Evolutionary conservation across 1,140 invertebrate genomes (phyloP).

Genomic region (Sitodiplosis mosellana): DNA sequence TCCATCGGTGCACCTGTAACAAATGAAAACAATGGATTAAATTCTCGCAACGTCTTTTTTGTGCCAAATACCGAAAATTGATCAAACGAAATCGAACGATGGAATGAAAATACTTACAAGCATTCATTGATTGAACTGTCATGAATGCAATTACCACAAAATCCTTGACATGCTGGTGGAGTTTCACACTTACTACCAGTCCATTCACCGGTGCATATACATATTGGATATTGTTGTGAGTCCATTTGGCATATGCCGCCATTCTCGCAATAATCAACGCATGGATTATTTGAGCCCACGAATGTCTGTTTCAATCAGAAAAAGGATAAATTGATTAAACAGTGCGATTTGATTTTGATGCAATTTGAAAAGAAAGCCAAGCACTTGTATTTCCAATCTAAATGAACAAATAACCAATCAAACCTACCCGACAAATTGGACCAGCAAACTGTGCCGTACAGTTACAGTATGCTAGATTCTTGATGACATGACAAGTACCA

Average conservation of each 20-base stretch:
- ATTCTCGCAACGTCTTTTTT: too few species aligned
- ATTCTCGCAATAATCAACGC: conserved; percentile 34
- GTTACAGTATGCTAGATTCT: conserved; percentile 28
- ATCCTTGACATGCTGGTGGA: conserved; percentile 29
- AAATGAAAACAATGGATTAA: too few species aligned
- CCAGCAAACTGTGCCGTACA: conserved; percentile 48
- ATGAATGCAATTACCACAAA: conserved; percentile 35
- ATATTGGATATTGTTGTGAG: conserved; percentile 24
- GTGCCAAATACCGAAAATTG: too few species aligned
- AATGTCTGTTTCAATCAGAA: conserved; percentile 26
- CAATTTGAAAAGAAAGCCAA: too few species aligned
- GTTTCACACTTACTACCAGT: conserved; percentile 33
- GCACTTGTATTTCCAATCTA: too few species aligned
- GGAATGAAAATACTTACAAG: conserved; percentile 22
- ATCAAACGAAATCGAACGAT: too few species aligned
- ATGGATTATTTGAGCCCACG: conserved; percentile 36
- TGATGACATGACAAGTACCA: conserved; percentile 20
- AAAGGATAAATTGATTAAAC: too few species aligned
- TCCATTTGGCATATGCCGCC: conserved; percentile 32
- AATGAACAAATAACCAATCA: too few species aligned
- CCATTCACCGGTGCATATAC: conserved; percentile 38
- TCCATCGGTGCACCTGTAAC: conserved; percentile 10
- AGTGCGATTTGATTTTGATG: too few species aligned
- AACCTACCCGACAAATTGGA: conserved; percentile 35
- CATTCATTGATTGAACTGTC: conserved; percentile 27